Evolutionary conservation across 2,113 vertebrate species (phyloP).

Genomic region (Ctenodactylus gundi): DNA sequence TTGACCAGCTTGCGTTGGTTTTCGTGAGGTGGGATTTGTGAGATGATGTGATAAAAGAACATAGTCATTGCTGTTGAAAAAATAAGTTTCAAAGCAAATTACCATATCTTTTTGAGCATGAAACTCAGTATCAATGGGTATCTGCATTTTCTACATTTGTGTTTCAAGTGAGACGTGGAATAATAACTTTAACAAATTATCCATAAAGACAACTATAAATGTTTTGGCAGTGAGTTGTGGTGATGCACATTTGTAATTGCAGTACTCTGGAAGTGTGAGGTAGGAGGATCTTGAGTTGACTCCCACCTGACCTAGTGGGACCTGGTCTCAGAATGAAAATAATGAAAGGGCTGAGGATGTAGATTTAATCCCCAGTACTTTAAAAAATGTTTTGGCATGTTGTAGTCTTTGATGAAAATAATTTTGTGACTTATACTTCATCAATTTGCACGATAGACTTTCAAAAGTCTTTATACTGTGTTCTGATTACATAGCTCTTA

Average conservation of each 20-base stretch:
- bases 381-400: background rate
- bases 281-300: background rate
- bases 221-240: background rate
- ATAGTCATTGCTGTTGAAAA: background rate
- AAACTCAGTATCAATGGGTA: background rate
- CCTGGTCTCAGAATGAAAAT: background rate
- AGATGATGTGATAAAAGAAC: background rate
- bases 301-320: background rate
- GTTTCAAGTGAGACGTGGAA: background rate
- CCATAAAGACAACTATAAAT: background rate
- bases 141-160: background rate
- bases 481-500: background rate
- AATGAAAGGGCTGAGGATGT: background rate
- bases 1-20: background rate
- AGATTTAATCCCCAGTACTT: background rate
- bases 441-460: constrained; percentile 8
- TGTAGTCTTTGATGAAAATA: background rate
- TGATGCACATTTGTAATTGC: background rate
- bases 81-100: background rate
- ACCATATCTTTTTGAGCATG: background rate
- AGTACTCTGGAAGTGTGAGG: background rate
- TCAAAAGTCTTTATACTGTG: background rate
- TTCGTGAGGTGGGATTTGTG: background rate
- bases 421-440: background rate
- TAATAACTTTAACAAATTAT: constrained; percentile 21